Evolutionary conservation across 2,113 vertebrate species (phyloP), one percentile per base, ranked within the genome.

Genomic region (Hippocampus barbouri): DNA sequence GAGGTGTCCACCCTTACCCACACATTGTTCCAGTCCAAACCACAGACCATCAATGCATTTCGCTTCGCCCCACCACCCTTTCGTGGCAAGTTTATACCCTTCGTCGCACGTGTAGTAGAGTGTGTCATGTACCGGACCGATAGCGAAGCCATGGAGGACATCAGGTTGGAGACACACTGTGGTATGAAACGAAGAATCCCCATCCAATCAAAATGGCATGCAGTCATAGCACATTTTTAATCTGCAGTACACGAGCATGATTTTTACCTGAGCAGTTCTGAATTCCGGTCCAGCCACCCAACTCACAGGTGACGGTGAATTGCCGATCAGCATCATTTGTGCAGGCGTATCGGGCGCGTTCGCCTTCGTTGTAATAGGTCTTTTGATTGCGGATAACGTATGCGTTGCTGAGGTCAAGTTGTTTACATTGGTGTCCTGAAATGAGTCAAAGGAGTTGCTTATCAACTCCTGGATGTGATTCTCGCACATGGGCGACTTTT

Each of bases 241-340:
- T 4, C 66, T 5, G 30, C 30, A 34, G 4, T 8, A n/a, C 25
- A 11, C 30, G 10, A 14, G 5, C 20, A 0, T 10, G 18, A 12
- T n/a, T 51, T 51, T n/a, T 51, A 68, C 51, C 51, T 54, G 66
- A 68, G 54, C 66, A 66, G 23, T 66, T 49, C 64, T 47, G 64
- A 66, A 66, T 66, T 2, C 64, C 64, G 27, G 43, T 66, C 64
- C 64, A 66, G 14, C 8, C 21, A 16, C 14, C 23, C 8, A 27
- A 30, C 25, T 20, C 41, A 49, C 64, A 66, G n/a, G 41, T 49
- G 16, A 47, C 23, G 7, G 41, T 47, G 64, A 66, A 66, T 16
- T 18, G n/a, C 16, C 64, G n/a, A 8, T 66, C 64, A 0, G 43
- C 14, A 27, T 66, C 64, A 27, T 66, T 66, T 14, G 7, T 3